Conservation (phyloP, 2,113 vertebrate species). For the Chionis minor region DNA sequence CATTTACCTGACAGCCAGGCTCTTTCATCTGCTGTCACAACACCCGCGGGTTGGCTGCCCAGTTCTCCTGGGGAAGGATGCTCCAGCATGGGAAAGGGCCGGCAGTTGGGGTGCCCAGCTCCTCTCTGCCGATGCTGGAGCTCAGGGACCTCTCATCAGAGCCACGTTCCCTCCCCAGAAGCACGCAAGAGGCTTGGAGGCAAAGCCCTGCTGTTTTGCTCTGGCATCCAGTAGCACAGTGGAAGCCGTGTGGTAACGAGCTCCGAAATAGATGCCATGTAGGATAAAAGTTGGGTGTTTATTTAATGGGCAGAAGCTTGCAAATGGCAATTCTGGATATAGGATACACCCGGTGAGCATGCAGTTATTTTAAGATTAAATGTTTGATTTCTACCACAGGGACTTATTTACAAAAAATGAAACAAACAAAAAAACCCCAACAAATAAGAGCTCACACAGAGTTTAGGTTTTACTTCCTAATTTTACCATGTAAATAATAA, state of each 20-base stretch:
- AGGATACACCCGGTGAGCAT: not conserved
- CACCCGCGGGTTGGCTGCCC: rapidly evolving
- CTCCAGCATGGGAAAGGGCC: too few relatives aligned
- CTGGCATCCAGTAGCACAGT: not conserved
- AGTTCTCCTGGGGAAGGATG: not conserved
- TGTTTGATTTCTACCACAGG: not conserved
- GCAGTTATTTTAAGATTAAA: slow-evolving; percentile 8
- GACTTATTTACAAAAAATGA: not conserved
- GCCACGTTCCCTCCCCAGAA: not conserved
- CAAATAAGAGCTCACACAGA: not conserved
- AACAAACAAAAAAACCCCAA: not conserved
- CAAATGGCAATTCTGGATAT: not conserved
- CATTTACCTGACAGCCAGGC: not conserved
- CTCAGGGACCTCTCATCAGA: not conserved
- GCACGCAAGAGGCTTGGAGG: not conserved
- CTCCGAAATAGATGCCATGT: not conserved
- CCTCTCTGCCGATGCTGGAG: not conserved
- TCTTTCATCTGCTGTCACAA: not conserved
- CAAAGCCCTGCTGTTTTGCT: not conserved
- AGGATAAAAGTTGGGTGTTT: not conserved
- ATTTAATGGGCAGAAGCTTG: not conserved
- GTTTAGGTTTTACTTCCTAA: not conserved
- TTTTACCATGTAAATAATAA: not conserved
- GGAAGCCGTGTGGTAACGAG: not conserved
- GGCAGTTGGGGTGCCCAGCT: rapidly evolving